Evolutionary conservation across 2,113 vertebrate species (phyloP), one percentile per base, ranked within the genome.

Genomic region (Geococcyx californianus): DNA sequence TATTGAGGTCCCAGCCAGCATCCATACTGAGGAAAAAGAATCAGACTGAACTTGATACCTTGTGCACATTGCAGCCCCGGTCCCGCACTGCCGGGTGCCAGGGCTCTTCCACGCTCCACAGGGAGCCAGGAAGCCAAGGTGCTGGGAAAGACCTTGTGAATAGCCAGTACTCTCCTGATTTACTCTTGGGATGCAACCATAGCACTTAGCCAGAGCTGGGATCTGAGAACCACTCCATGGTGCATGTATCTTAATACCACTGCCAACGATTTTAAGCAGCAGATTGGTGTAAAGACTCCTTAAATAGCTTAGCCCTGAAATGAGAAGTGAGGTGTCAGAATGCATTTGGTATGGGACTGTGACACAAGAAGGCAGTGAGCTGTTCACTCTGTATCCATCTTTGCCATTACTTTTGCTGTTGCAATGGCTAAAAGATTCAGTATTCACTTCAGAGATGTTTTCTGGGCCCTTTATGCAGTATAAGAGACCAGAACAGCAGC

Each of bases 81-180:
- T 13, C 24, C 40, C 6, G 0, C n/a, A 10, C 0, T n/a, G 34
- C 5, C 7, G 3, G 38, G 9, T 49, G 28, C 23, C 7, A 4
- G 0, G 3, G 28, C 19, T 82, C 8, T 23, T 75, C 8, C 25
- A 9, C 14, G 40, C 8, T 4, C 10, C 24, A 40, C 20, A 16
- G 28, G 13, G 29, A 25, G 20, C 11, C 45, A 79, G 31, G n/a
- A 49, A 54, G 8, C 2, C 11, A 44, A 5, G 60, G 8, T 40
- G 14, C 18, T 31, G 47, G 16, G 21, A 11, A 70, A 49, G 31
- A 24, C 18, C 24, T 47, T 0, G 1, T 28, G 21, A 74, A 84
- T 6, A 60, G 10, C 9, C 31, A 62, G 13, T 29, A 9, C 4
- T 74, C 26, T 78, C 60, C n/a, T 63, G 28, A 4, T 49, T 25